phyloP scores from a whole-genome alignment of 2,888 invertebrate genomes.

The Chalcis sispes region DNA sequence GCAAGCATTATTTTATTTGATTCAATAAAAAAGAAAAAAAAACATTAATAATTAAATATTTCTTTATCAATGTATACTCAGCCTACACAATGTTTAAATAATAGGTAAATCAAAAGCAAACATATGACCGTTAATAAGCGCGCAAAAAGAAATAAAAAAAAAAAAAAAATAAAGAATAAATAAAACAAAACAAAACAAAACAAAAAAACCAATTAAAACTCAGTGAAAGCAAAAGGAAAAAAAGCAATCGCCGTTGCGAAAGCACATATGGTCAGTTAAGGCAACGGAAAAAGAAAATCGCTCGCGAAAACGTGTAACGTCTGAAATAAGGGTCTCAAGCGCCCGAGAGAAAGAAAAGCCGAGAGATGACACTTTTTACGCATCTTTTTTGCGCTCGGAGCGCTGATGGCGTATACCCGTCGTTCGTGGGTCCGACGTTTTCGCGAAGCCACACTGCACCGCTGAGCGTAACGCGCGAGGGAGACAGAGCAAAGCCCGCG shows the following conservation, averaged over 20 bases:
- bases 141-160: no score
- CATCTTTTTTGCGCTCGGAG: conserved; percentile 3
- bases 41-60: no score
- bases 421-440: conserved; percentile 3
- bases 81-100: no score
- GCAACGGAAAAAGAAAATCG: no score
- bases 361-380: conserved; percentile 42
- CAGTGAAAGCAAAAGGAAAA: neutral
- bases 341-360: neutral
- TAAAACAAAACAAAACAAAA: no score
- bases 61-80: no score
- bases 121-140: no score
- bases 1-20: no score
- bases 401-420: neutral
- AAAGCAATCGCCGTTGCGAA: neutral
- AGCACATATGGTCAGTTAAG: conserved; percentile 25
- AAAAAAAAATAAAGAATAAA: neutral
- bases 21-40: no score
- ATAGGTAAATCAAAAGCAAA: no score
- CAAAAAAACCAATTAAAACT: conserved; percentile 13
- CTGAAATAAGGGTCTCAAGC: conserved; percentile 30
- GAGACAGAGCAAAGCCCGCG: neutral
- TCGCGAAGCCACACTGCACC: no score
- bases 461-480: neutral
- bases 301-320: neutral